Conservation (phyloP, 2,888 invertebrate species). For the Coenonympha arcania region DNA sequence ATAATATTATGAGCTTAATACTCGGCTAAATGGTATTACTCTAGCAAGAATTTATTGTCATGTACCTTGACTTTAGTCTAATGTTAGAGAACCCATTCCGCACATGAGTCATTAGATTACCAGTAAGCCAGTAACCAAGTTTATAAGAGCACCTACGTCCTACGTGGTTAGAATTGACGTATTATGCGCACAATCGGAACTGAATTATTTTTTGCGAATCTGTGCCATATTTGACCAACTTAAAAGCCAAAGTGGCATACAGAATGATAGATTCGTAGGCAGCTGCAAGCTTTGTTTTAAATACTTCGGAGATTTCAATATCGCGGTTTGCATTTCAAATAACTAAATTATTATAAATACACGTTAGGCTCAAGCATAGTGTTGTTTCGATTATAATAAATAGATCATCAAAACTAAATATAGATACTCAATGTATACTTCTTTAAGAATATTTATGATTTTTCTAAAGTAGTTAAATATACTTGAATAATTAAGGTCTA, state of each 20-base stretch:
- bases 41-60: too few relatives aligned
- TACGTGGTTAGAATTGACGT: slow-evolving; percentile 32
- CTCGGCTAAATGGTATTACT: too few relatives aligned
- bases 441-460: too few relatives aligned
- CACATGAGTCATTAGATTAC: slow-evolving; percentile 27
- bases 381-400: too few relatives aligned
- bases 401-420: too few relatives aligned
- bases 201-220: slow-evolving; percentile 4
- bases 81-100: slow-evolving; percentile 31
- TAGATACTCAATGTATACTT: too few relatives aligned
- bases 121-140: slow-evolving; percentile 21
- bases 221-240: slow-evolving; percentile 4
- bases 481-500: too few relatives aligned
- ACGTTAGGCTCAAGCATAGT: background rate
- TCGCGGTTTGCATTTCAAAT: slow-evolving; percentile 35
- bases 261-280: background rate
- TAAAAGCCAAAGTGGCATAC: slow-evolving; percentile 11
- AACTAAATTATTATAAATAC: slow-evolving; percentile 17
- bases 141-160: slow-evolving; percentile 20
- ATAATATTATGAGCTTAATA: too few relatives aligned
- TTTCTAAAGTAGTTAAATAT: too few relatives aligned
- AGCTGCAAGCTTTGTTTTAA: slow-evolving; percentile 16
- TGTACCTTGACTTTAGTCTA: slow-evolving; percentile 3
- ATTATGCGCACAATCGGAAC: slow-evolving; percentile 10
- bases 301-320: slow-evolving; percentile 30